Percentiles rank a stretch among this genome's conserved stretches.
phyloP scores from a whole-genome alignment of 2,113 vertebrate genomes.

The Petromus typicus region DNA sequence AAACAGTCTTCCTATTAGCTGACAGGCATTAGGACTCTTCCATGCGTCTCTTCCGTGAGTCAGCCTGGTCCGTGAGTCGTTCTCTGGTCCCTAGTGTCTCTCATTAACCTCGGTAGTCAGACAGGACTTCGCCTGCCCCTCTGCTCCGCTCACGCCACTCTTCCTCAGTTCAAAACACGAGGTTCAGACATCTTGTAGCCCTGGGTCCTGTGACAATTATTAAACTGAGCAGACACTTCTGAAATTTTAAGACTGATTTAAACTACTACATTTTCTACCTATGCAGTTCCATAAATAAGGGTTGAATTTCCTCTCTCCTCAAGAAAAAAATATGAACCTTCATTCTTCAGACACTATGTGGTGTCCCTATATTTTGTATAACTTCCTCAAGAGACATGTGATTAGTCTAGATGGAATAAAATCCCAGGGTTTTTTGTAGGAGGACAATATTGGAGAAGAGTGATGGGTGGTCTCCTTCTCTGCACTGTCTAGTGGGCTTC shows the following conservation, averaged over 20 bases:
- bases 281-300: neutral
- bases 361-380: neutral
- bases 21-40: neutral
- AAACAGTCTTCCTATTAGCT: neutral
- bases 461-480: neutral
- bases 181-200: neutral
- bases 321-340: neutral
- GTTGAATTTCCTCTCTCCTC: neutral
- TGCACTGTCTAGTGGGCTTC: neutral
- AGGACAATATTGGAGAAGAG: neutral
- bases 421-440: neutral
- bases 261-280: slow-evolving; percentile 4
- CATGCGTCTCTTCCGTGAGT: neutral
- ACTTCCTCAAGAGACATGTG: slow-evolving; percentile 13
- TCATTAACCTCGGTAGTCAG: neutral
- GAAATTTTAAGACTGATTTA: neutral
- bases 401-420: slow-evolving; percentile 6
- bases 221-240: neutral
- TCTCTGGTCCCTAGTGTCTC: neutral
- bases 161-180: neutral
- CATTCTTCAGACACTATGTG: neutral
- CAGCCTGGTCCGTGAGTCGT: neutral
- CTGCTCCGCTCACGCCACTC: neutral
- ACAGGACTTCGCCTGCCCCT: neutral
- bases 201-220: neutral